Evolutionary conservation across 2,888 invertebrate genomes (phyloP).

Genomic region (Cerastis rubricosa): DNA sequence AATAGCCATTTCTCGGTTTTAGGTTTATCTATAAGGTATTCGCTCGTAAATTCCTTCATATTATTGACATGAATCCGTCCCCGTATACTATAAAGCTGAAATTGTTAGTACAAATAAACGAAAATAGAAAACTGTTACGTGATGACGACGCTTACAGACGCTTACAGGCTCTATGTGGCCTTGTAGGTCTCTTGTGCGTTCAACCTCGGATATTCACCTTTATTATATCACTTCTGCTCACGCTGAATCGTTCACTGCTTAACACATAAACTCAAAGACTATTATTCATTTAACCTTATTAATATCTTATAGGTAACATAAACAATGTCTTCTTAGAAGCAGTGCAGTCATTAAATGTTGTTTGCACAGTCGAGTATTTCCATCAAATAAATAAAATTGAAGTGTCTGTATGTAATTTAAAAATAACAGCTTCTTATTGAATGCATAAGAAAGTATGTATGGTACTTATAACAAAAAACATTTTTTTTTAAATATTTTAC

Average conservation of each 20-base stretch:
- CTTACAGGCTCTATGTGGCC: constrained; percentile 64
- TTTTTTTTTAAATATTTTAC: too few species aligned
- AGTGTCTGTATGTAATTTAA: too few species aligned
- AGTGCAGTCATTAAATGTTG: not conserved
- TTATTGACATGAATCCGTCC: constrained; percentile 81
- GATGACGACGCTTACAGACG: constrained; percentile 64
- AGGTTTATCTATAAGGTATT: constrained; percentile 73
- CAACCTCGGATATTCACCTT: constrained; percentile 33
- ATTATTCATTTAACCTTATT: not conserved
- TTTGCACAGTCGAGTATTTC: not conserved
- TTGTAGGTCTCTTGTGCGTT: constrained; percentile 47
- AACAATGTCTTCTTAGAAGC: not conserved
- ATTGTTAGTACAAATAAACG: constrained; percentile 82
- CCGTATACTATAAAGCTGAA: constrained; percentile 78
- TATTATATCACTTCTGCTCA: constrained; percentile 10
- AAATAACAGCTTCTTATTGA: too few species aligned
- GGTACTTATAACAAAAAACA: too few species aligned
- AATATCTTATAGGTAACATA: not conserved
- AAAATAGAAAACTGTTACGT: constrained; percentile 80
- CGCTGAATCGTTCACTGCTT: not conserved
- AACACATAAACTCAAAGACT: not conserved
- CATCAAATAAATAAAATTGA: too few species aligned
- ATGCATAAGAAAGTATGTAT: too few species aligned
- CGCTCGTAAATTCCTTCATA: constrained; percentile 78
- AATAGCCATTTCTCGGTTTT: constrained; percentile 71